Percentiles rank a stretch among this genome's conserved stretches.
Evolutionary conservation across 2,797 vertebrate genomes (phyloP).

Genomic region (Salarias fasciatus): DNA sequence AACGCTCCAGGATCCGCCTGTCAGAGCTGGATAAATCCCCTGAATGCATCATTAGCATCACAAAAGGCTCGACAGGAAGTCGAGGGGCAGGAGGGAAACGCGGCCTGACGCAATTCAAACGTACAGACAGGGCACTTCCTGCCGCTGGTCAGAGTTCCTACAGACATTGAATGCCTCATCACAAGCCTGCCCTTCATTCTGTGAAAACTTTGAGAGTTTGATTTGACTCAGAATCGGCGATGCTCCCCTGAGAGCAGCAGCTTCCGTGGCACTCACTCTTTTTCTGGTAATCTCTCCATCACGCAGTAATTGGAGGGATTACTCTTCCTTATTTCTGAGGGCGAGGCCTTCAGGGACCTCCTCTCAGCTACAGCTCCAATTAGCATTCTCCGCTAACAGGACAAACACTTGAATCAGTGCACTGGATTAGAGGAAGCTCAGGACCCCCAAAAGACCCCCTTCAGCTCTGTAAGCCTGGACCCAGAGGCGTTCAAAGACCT

Average conservation of each 20-base stretch:
- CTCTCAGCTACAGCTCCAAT: slow-evolving; percentile 19
- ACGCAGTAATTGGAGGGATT: slow-evolving; percentile 52
- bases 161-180: too few species aligned
- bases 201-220: too few species aligned
- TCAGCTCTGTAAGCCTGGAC: background rate
- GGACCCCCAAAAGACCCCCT: slow-evolving; percentile 3
- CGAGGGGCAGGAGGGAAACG: too few species aligned
- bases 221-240: too few species aligned
- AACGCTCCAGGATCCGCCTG: slow-evolving; percentile 28
- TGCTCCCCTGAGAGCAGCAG: too few species aligned
- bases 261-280: too few species aligned
- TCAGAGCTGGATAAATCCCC: slow-evolving; percentile 21
- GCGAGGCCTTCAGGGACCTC: slow-evolving; percentile 40
- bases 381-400: slow-evolving; percentile 20
- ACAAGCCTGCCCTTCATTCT: too few species aligned
- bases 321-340: slow-evolving; percentile 7
- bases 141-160: background rate
- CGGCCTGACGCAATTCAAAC: too few species aligned
- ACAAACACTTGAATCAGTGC: slow-evolving; percentile 53
- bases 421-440: slow-evolving; percentile 39
- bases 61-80: slow-evolving; percentile 10
- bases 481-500: too few species aligned
- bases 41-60: slow-evolving; percentile 19
- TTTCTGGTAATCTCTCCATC: background rate
- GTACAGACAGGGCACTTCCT: background rate